Percentiles rank a stretch among this genome's conserved stretches.
phyloP scores from a whole-genome alignment of 2,888 invertebrate species.

The Lottia gigantea region DNA sequence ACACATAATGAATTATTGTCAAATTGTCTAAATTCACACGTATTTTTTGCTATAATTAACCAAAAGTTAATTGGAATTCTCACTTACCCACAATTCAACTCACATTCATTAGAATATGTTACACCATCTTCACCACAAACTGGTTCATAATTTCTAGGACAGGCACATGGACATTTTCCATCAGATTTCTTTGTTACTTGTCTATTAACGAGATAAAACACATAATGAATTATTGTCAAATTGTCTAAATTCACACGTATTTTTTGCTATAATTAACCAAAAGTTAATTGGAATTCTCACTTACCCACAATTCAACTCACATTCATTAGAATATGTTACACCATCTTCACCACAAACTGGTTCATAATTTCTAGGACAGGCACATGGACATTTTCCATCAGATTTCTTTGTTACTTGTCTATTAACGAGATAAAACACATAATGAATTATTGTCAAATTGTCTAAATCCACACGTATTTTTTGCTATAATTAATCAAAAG shows the following conservation, averaged over 20 bases:
- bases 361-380: conserved; percentile 17
- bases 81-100: conserved; percentile 16
- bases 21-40: too few species aligned
- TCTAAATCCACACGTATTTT: too few species aligned
- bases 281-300: not conserved
- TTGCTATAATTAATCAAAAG: too few species aligned
- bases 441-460: not conserved
- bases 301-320: conserved; percentile 18
- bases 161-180: conserved; percentile 13
- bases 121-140: conserved; percentile 21
- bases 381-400: conserved; percentile 21
- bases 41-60: too few species aligned
- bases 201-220: too few species aligned
- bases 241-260: too few species aligned
- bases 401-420: conserved; percentile 8
- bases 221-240: too few species aligned
- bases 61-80: too few species aligned
- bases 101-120: conserved; percentile 18
- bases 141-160: conserved; percentile 17
- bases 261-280: not conserved
- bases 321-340: conserved; percentile 18
- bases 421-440: not conserved
- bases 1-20: too few species aligned
- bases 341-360: conserved; percentile 23
- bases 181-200: too few species aligned